Conservation (phyloP, 2,797 vertebrate genomes). For the Scolopax rusticola region DNA sequence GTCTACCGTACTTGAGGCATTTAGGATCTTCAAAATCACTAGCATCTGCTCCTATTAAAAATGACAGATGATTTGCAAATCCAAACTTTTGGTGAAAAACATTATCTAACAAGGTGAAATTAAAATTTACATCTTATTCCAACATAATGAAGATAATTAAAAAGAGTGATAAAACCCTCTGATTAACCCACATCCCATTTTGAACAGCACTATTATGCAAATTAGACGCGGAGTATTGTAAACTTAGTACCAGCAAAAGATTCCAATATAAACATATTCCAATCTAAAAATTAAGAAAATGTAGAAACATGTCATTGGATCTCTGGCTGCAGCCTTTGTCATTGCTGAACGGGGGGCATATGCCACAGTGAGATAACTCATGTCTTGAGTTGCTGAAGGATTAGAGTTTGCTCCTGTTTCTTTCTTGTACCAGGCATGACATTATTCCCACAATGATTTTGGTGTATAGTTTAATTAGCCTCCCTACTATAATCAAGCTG, state of each 20-base stretch:
- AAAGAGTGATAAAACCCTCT: constrained; percentile 80
- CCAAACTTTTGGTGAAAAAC: constrained; percentile 79
- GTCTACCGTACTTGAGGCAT: constrained; percentile 63
- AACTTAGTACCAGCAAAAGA: constrained; percentile 67
- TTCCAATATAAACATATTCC: constrained; percentile 48
- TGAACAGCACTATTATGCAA: constrained; percentile 67
- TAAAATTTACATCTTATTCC: constrained; percentile 82
- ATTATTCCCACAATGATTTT: constrained; percentile 30
- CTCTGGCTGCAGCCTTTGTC: constrained; percentile 17
- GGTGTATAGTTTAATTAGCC: constrained; percentile 57
- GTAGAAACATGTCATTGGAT: constrained; percentile 7
- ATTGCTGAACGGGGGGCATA: not conserved
- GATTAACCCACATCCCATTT: constrained; percentile 79
- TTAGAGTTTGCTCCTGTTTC: not conserved
- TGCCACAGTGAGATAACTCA: not conserved
- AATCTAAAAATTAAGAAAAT: constrained; percentile 65
- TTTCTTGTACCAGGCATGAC: not conserved
- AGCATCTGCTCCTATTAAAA: constrained; percentile 82
- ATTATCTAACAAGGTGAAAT: constrained; percentile 82
- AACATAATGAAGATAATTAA: constrained; percentile 80
- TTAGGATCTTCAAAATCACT: constrained; percentile 69
- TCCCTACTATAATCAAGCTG: constrained; percentile 29
- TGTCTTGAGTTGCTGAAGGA: not conserved
- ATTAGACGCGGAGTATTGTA: constrained; percentile 71
- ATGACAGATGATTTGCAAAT: constrained; percentile 81